Evolutionary conservation across 2,888 invertebrate genomes (phyloP), one percentile per base, ranked within the genome.

Genomic region (Cinara cedri): DNA sequence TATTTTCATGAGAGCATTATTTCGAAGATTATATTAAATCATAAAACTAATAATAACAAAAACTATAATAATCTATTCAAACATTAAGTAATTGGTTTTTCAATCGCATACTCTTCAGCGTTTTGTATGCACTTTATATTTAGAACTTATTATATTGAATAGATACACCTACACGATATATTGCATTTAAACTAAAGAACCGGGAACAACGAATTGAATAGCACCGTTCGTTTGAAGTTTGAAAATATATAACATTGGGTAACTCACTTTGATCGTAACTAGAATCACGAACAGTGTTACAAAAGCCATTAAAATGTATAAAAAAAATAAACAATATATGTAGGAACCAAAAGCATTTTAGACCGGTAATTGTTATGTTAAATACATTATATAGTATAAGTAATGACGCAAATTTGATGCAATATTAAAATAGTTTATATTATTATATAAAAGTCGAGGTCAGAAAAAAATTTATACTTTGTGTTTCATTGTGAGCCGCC

Each of bases 311-410:
- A 16, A 16, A 66, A 49, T 10, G 46, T 19, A 34, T 34, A 4
- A 21, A 46, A 10, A 34, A 63, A 63, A 63, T 42, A 34, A 63
- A 60, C 60, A 26, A n/a, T 26, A 60, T 60, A 16, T 57, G 24
- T 6, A 34, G 34, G 34, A 4, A 34, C 34, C 34, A 3, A 6
- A 6, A 6, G 34, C 6, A 34, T 34, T 34, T 34, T 34, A 34
- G 34, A 34, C 6, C 24, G 8, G 16, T 16, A 10, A 60, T 26
- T 10, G 16, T 60, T n/a, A 2, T 9, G 24, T 16, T 60, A 60
- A 60, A 60, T 24, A 24, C 16, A 14, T 60, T 60, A 34, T 34
- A 34, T 4, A 34, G 6, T 4, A 34, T 34, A 34, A 34, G 6
- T n/a, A 60, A 26, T 60, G 24, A 16, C 16, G 16, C 60, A 24